Conservation (phyloP, 2,113 vertebrate species). For the Periophthalmodon schlosseri region DNA sequence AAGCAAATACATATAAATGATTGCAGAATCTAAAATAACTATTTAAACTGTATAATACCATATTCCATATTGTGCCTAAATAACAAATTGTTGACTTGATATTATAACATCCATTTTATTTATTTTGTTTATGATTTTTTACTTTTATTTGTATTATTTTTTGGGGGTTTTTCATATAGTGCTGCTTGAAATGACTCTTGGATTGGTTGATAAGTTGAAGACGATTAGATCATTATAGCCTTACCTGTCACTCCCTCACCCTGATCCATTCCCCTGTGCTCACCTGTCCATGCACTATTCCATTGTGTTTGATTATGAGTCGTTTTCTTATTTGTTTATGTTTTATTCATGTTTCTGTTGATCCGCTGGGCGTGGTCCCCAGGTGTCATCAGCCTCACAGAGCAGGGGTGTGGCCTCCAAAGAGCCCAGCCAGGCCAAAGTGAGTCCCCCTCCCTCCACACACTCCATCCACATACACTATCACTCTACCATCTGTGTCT, state of each 20-base stretch:
- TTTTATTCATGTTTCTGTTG: slow-evolving; percentile 34
- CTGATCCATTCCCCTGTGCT: background rate
- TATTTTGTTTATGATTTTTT: too few relatives aligned
- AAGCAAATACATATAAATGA: too few relatives aligned
- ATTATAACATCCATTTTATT: too few relatives aligned
- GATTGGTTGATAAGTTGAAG: too few relatives aligned
- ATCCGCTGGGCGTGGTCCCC: slow-evolving; percentile 66
- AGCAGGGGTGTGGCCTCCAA: slow-evolving; percentile 62
- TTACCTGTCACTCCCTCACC: too few relatives aligned
- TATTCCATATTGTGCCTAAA: too few relatives aligned
- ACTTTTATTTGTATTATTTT: too few relatives aligned
- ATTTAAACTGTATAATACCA: too few relatives aligned
- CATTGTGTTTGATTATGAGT: slow-evolving; percentile 9
- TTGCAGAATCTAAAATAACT: too few relatives aligned
- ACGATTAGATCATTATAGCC: too few relatives aligned
- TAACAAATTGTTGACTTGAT: too few relatives aligned
- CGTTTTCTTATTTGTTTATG: background rate
- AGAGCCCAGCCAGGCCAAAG: slow-evolving; percentile 70
- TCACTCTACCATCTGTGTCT: background rate
- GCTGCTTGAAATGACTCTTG: background rate
- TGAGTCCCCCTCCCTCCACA: slow-evolving; percentile 61
- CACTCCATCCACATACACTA: background rate
- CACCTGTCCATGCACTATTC: background rate
- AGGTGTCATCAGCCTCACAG: slow-evolving; percentile 72
- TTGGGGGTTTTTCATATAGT: background rate